Evolutionary conservation across 2,113 vertebrate species (phyloP).

Genomic region (Gasterosteus aculeatus): DNA sequence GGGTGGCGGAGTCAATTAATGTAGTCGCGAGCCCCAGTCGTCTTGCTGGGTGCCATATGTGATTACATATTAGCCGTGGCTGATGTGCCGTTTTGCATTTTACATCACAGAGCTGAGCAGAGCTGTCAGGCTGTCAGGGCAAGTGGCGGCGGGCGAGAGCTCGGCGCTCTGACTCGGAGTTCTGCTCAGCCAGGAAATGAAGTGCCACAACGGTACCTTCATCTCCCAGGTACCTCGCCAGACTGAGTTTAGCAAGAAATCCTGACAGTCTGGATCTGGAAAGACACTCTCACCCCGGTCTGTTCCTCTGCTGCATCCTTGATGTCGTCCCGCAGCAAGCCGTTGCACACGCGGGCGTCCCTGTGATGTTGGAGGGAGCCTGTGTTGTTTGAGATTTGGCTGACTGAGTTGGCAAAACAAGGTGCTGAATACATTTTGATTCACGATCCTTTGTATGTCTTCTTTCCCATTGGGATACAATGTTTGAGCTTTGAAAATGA

Average conservation of each 20-base stretch:
- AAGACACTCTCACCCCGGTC: constrained; percentile 69
- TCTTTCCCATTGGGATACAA: constrained; percentile 64
- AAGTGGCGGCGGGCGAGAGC: constrained; percentile 55
- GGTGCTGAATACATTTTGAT: constrained; percentile 76
- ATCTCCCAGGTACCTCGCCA: constrained; percentile 72
- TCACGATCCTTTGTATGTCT: constrained; percentile 72
- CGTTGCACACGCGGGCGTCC: constrained; percentile 67
- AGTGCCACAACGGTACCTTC: constrained; percentile 68
- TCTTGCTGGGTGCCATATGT: constrained; percentile 80
- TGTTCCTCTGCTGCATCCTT: constrained; percentile 72
- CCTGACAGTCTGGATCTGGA: constrained; percentile 75
- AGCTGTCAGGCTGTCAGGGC: constrained; percentile 73
- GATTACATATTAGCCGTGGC: constrained; percentile 79
- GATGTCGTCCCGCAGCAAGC: constrained; percentile 74
- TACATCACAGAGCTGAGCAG: constrained; percentile 71
- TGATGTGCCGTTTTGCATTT: constrained; percentile 77
- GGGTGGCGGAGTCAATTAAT: constrained; percentile 76
- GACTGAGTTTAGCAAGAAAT: constrained; percentile 67
- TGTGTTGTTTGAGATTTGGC: constrained; percentile 80
- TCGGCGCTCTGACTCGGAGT: constrained; percentile 49
- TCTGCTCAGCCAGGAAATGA: constrained; percentile 72
- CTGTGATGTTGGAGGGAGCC: constrained; percentile 77
- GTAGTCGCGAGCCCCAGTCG: constrained; percentile 67
- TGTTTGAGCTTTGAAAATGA: constrained; percentile 75
- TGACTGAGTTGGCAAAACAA: constrained; percentile 79